Conservation (phyloP, 2,113 vertebrate species). For the Megaleporinus macrocephalus region DNA sequence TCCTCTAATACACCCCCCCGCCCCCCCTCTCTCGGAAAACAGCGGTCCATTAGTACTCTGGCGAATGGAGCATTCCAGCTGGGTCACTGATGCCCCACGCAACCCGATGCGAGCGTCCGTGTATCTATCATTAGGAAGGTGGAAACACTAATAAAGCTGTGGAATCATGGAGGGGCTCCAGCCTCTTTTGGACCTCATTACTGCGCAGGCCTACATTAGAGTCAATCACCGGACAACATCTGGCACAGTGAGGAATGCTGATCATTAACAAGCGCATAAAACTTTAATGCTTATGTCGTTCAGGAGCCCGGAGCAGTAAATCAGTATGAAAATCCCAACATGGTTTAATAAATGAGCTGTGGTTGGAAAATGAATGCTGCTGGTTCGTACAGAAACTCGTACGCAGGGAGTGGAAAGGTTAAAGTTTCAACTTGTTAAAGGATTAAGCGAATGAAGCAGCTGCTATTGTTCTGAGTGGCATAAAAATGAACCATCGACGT, state of each 20-base stretch:
- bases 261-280: slow-evolving; percentile 20
- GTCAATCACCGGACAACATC: slow-evolving; percentile 1
- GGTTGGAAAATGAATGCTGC: slow-evolving; percentile 1
- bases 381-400: neutral
- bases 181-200: slow-evolving; percentile 10
- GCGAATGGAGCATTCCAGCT: neutral
- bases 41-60: neutral
- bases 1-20: neutral
- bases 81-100: neutral
- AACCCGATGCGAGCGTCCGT: neutral
- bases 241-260: slow-evolving; percentile 18
- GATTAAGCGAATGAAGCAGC: neutral
- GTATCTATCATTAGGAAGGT: too few species aligned
- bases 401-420: neutral
- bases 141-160: neutral
- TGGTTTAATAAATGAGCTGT: slow-evolving; percentile 7
- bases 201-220: neutral
- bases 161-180: neutral
- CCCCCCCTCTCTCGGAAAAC: neutral
- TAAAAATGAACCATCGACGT: too few species aligned
- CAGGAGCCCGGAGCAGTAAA: slow-evolving; percentile 18
- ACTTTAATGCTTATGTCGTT: slow-evolving; percentile 13
- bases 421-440: neutral
- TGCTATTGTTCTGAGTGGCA: too few species aligned
- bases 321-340: neutral